Evolutionary conservation across 2,797 vertebrate genomes (phyloP).

Genomic region (Enteromius paludinosus): DNA sequence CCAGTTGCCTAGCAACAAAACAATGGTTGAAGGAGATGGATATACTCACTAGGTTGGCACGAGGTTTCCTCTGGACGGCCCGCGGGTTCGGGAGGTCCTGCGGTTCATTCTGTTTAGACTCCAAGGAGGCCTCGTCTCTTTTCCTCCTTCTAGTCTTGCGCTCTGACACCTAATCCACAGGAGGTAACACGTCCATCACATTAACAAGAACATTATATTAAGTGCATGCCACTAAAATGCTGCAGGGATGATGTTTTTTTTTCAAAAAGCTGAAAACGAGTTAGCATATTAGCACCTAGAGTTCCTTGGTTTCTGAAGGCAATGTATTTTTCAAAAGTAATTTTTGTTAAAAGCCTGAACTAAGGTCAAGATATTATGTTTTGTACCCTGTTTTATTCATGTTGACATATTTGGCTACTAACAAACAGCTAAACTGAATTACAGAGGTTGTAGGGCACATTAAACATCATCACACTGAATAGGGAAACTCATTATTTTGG

Average conservation of each 20-base stretch:
- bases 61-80: not conserved
- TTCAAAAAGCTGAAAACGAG: not conserved
- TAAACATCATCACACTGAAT: not conserved
- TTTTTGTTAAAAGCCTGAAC: not conserved
- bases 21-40: slow-evolving; percentile 35
- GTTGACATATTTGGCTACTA: not conserved
- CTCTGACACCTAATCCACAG: slow-evolving; percentile 67
- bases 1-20: slow-evolving; percentile 57
- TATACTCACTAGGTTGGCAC: slow-evolving; percentile 49
- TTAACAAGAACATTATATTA: slow-evolving; percentile 7
- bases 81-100: slow-evolving; percentile 36
- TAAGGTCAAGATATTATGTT: not conserved
- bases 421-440: not conserved
- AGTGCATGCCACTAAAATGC: not conserved
- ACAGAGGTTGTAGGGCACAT: not conserved
- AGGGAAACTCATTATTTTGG: not conserved
- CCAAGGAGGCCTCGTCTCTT: slow-evolving; percentile 62
- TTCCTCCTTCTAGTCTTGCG: slow-evolving; percentile 59
- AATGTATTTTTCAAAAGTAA: not conserved
- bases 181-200: not conserved
- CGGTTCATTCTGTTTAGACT: slow-evolving; percentile 12
- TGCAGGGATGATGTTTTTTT: not conserved
- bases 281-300: not conserved
- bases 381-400: not conserved
- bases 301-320: not conserved